Conservation (phyloP, 2,113 vertebrate species). For the Myotis yumanensis region DNA sequence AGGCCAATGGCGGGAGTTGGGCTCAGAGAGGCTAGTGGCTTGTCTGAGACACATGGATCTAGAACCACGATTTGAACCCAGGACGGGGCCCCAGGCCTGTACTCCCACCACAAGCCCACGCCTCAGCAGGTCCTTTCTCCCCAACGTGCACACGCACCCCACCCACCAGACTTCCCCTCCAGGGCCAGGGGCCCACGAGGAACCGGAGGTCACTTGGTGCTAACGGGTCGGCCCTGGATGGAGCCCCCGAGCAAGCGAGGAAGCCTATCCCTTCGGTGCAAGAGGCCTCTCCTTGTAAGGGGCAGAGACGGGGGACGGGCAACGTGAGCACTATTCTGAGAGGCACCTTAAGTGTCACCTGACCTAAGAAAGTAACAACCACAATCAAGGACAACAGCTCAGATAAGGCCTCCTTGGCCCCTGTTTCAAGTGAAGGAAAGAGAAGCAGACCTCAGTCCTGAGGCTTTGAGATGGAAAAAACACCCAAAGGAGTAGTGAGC, state of each 20-base stretch:
- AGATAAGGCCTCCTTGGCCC: neutral
- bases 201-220: neutral
- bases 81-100: neutral
- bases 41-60: neutral
- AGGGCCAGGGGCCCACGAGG: neutral
- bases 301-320: neutral
- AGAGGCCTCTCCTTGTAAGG: neutral
- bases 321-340: neutral
- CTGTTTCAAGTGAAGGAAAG: neutral
- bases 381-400: neutral
- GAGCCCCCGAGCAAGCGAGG: fast-evolving
- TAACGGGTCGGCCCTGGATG: fast-evolving
- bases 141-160: neutral
- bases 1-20: neutral
- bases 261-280: neutral
- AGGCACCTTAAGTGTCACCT: neutral
- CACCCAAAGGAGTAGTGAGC: neutral
- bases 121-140: neutral
- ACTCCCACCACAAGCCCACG: neutral
- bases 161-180: neutral
- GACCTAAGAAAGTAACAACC: neutral
- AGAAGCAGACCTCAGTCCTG: neutral
- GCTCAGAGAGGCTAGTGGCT: neutral
- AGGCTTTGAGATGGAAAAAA: neutral
- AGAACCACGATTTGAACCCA: neutral